A percentile compares a stretch with the other conserved stretches of the same genome.
Evolutionary conservation across 2,797 vertebrate genomes (phyloP).

Genomic region (Meriones psammophilus): DNA sequence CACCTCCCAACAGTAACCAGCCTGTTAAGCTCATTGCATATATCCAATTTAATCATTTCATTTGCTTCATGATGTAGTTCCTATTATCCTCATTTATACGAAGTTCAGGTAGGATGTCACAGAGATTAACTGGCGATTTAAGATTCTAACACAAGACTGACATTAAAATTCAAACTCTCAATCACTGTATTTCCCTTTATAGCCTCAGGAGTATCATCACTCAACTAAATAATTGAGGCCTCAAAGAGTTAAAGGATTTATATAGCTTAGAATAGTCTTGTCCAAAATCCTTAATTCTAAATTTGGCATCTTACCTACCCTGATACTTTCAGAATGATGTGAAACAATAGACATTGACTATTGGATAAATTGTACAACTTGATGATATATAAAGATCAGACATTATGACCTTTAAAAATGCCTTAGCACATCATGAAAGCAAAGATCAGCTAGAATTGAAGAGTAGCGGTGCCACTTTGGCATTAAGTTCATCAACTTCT

Average conservation of each 20-base stretch:
- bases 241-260: not conserved
- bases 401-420: conserved; percentile 47
- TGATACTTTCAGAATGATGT: not conserved
- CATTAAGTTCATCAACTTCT: conserved; percentile 64
- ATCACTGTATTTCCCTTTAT: not conserved
- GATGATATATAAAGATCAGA: not conserved
- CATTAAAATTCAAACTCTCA: conserved; percentile 32
- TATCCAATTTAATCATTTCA: not conserved
- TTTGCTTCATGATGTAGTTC: not conserved
- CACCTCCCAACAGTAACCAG: too few species aligned
- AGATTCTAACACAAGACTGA: not conserved
- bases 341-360: conserved; percentile 20
- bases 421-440: conserved; percentile 16
- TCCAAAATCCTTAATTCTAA: not conserved
- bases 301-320: not conserved
- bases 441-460: conserved; percentile 21
- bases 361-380: conserved; percentile 31
- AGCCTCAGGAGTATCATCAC: not conserved
- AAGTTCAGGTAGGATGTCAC: not conserved
- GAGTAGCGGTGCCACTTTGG: not conserved
- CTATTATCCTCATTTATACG: not conserved
- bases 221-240: conserved; percentile 18
- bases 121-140: not conserved
- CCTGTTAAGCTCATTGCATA: not conserved
- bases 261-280: not conserved